phyloP scores from a whole-genome alignment of 2,888 invertebrate species.

The Schizaphis graminum region DNA sequence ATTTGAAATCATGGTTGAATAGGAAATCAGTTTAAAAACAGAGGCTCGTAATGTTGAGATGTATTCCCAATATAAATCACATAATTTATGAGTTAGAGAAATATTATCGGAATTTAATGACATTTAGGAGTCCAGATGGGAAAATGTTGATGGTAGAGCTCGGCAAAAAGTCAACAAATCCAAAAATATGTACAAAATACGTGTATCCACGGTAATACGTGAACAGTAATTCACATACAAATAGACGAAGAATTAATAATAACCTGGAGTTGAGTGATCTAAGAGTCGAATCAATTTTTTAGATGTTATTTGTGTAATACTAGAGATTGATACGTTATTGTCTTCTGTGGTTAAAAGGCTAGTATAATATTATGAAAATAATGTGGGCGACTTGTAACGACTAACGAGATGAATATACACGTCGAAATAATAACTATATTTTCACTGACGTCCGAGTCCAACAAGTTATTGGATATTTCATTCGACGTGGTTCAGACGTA shows the following conservation, averaged over 20 bases:
- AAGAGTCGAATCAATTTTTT: too few relatives aligned
- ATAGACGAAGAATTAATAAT: not conserved
- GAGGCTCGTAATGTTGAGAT: not conserved
- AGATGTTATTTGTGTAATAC: too few relatives aligned
- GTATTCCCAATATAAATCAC: not conserved
- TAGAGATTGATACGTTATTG: too few relatives aligned
- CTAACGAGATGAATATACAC: too few relatives aligned
- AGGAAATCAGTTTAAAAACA: not conserved
- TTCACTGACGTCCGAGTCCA: too few relatives aligned
- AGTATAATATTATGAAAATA: too few relatives aligned
- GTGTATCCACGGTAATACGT: not conserved
- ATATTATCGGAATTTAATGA: not conserved
- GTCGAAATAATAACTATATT: too few relatives aligned
- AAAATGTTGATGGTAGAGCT: not conserved
- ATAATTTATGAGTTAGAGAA: not conserved
- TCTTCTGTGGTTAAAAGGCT: too few relatives aligned
- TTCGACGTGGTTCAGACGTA: too few relatives aligned
- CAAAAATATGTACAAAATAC: not conserved
- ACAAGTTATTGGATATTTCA: too few relatives aligned
- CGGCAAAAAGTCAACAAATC: not conserved
- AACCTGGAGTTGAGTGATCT: not conserved
- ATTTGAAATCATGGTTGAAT: not conserved
- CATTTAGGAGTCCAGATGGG: not conserved
- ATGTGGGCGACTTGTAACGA: too few relatives aligned
- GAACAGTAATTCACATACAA: not conserved